Evolutionary conservation across 2,113 vertebrate species (phyloP).

Genomic region (Hirundichthys speculiger): DNA sequence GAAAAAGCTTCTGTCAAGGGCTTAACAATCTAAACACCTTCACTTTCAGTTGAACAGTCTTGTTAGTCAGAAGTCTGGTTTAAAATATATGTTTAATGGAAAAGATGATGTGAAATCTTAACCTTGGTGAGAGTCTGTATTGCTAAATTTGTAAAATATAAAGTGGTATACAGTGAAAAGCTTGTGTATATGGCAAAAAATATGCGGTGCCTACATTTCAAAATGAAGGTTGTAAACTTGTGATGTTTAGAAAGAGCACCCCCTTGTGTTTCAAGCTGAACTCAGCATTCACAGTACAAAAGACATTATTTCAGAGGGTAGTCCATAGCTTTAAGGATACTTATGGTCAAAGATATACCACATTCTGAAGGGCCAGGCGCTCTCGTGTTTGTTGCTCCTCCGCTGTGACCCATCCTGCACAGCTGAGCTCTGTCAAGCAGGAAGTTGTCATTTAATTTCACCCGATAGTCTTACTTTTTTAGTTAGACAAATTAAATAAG

Average conservation of each 20-base stretch:
- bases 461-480: neutral
- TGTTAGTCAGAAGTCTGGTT: neutral
- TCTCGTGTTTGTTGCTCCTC: conserved; percentile 91
- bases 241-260: conserved; percentile 21
- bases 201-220: neutral
- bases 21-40: neutral
- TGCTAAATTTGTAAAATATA: no score
- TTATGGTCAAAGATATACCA: conserved; percentile 99
- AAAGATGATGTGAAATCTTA: neutral
- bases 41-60: neutral
- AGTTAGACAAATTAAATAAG: neutral
- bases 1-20: conserved; percentile 66
- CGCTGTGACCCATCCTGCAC: conserved; percentile 84
- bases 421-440: conserved; percentile 44
- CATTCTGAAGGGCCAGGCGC: conserved; percentile 95
- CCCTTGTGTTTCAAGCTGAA: conserved; percentile 40
- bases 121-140: no score
- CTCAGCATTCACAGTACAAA: neutral
- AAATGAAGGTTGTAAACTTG: neutral
- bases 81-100: neutral
- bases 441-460: neutral
- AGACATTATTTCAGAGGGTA: neutral
- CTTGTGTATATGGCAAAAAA: neutral
- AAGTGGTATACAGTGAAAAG: no score
- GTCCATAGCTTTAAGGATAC: conserved; percentile 83